Base-by-base conservation (phyloP, 2,888 invertebrate species). In the Euspilapteryx auroguttella region DNA sequence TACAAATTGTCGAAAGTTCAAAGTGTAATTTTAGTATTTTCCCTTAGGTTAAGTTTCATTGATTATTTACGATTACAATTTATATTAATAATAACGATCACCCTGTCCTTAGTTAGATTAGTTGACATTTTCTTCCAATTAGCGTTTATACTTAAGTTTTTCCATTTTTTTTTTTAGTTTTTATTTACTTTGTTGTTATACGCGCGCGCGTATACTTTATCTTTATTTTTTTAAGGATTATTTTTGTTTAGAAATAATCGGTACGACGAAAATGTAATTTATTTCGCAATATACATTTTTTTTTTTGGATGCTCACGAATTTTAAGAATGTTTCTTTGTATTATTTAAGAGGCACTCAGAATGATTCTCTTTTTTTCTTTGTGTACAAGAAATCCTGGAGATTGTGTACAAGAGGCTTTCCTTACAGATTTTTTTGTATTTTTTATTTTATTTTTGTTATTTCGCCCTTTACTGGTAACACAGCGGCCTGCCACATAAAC, bases 71-170 rank as follows among this genome's bases (percentile, higher is more conserved):
- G 5, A n/a, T n/a, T n/a, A n/a, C n/a, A n/a, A n/a, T n/a, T n/a
- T n/a, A n/a, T n/a, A n/a, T n/a, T n/a, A n/a, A n/a, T n/a, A n/a
- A n/a, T n/a, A n/a, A n/a, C n/a, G n/a, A n/a, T 10, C 14, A 2
- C 14, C 14, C 27, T 30, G 30, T 30, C 26, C 30, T 24, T 13
- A 14, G 11, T 57, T 66, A 68, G 57, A 45, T 71, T 63, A 71
- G 61, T 65, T 68, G 59, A 58, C 54, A 55, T 56, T 52, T 50
- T 69, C 73, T 75, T 73, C 73, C 73, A 73, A 58, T 61, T 59
- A 68, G 51, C 43, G 35, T 44, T 55, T 51, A 49, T 51, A 49
- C 50, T 59, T 69, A 65, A 64, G 66, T n/a, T n/a, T n/a, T n/a
- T n/a, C n/a, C n/a, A n/a, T 63, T 69, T 64, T 63, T 53, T 57